phyloP scores from a whole-genome alignment of 92 coral and sea anemone genomes.

The Phymanthus crucifer region DNA sequence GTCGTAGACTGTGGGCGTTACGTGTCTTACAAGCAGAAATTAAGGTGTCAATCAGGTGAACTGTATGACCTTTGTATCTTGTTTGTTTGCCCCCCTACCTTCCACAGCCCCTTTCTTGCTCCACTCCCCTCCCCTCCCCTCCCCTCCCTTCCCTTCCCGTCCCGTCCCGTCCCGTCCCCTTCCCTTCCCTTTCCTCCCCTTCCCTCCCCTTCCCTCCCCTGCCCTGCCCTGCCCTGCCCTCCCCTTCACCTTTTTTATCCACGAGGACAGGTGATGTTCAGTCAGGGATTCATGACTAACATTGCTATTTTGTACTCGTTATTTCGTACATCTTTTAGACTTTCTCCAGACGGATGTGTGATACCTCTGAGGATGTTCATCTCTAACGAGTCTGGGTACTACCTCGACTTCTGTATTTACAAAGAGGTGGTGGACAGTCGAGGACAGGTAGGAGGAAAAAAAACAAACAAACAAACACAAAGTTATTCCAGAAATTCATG shows the following conservation, averaged over 20 bases:
- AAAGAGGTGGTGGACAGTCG: slow-evolving; percentile 81
- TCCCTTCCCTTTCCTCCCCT: no score
- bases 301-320: background rate
- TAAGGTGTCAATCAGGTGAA: slow-evolving; percentile 84
- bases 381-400: slow-evolving; percentile 96
- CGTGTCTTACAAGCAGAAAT: slow-evolving; percentile 97
- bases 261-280: background rate
- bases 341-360: slow-evolving; percentile 84
- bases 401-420: slow-evolving; percentile 87
- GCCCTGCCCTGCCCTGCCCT: no score
- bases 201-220: no score
- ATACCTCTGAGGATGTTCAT: slow-evolving; percentile 90
- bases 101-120: no score
- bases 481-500: no score
- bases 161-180: no score
- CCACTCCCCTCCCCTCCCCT: no score
- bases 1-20: slow-evolving; percentile 86
- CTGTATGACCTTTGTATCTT: no score
- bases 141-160: no score
- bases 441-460: slow-evolving; percentile 85
- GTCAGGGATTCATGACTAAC: background rate
- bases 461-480: no score
- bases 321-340: slow-evolving; percentile 34
- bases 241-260: background rate
- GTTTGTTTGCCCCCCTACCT: no score